A percentile compares a stretch with the other conserved stretches of the same genome.
Conservation (phyloP, 2,797 vertebrate genomes). For the Eospalax fontanierii region DNA sequence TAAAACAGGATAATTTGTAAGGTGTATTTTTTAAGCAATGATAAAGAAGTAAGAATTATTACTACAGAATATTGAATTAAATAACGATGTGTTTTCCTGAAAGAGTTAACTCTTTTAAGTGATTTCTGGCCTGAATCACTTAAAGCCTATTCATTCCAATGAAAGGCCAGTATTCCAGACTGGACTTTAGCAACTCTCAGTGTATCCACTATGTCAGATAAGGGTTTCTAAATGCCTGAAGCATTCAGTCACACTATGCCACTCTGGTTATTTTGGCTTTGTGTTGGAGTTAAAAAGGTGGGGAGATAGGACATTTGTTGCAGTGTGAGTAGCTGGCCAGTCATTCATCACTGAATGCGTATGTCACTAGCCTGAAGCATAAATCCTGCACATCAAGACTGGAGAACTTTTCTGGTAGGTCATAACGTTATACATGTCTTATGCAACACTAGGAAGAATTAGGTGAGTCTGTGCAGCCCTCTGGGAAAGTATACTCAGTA, state of each 20-base stretch:
- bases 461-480: background rate
- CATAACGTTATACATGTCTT: background rate
- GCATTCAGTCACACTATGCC: background rate
- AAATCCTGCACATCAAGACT: background rate
- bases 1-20: background rate
- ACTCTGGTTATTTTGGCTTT: background rate
- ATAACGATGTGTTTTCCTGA: background rate
- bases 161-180: background rate
- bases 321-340: background rate
- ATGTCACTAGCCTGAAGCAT: background rate
- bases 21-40: background rate
- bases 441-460: too few relatives aligned
- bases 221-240: background rate
- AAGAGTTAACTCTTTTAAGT: background rate
- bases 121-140: too few relatives aligned
- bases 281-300: background rate
- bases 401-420: background rate
- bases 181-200: too few relatives aligned
- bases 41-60: background rate
- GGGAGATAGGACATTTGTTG: fast-evolving
- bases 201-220: background rate
- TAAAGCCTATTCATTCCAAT: background rate
- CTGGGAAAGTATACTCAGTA: fast-evolving
- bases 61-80: background rate
- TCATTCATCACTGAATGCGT: background rate